Percentiles rank a stretch among this genome's conserved stretches.
Evolutionary conservation across 37 sponge, comb jelly and placozoan species (phyloP).

Genomic region (Dysidea cf. avara): DNA sequence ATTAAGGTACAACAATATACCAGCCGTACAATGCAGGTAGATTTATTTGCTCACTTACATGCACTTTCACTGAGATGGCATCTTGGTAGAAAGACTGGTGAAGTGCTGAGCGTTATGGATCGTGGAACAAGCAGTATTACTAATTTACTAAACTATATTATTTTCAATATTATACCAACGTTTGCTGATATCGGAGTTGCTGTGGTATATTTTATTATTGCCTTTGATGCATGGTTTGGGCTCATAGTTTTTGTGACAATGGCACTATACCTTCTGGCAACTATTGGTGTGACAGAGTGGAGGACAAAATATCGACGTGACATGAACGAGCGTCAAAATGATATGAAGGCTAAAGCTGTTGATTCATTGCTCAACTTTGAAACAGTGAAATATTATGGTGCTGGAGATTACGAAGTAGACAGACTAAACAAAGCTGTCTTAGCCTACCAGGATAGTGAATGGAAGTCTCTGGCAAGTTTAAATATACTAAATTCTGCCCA

Average conservation of each 20-base stretch:
- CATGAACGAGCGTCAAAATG: constrained; percentile 95
- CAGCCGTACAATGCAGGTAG: constrained; percentile 67
- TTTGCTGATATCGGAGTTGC: constrained; percentile 92
- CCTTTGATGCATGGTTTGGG: constrained; percentile 98
- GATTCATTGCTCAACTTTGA: constrained; percentile 99
- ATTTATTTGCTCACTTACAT: constrained; percentile 89
- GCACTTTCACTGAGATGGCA: constrained; percentile 95
- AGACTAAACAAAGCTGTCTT: constrained; percentile 67
- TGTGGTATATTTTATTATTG: constrained; percentile 91
- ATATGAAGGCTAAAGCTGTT: constrained; percentile 77
- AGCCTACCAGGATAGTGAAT: constrained; percentile 71
- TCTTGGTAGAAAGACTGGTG: constrained; percentile 94
- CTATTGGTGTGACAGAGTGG: constrained; percentile 96
- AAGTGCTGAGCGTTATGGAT: constrained; percentile 93
- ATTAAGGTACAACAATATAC: constrained; percentile 94
- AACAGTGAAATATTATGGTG: constrained; percentile 97
- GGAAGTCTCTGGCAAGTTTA: constrained; percentile 77
- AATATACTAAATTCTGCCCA: constrained; percentile 79
- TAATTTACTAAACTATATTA: constrained; percentile 86
- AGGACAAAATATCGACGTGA: constrained; percentile 83
- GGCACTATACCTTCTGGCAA: constrained; percentile 77
- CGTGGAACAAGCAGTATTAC: constrained; percentile 87
- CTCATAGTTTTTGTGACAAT: constrained; percentile 95
- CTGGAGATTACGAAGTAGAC: constrained; percentile 88
- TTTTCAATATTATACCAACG: constrained; percentile 93